Evolutionary conservation across 2,888 invertebrate species (phyloP).

Genomic region (Chloromyia formosa): DNA sequence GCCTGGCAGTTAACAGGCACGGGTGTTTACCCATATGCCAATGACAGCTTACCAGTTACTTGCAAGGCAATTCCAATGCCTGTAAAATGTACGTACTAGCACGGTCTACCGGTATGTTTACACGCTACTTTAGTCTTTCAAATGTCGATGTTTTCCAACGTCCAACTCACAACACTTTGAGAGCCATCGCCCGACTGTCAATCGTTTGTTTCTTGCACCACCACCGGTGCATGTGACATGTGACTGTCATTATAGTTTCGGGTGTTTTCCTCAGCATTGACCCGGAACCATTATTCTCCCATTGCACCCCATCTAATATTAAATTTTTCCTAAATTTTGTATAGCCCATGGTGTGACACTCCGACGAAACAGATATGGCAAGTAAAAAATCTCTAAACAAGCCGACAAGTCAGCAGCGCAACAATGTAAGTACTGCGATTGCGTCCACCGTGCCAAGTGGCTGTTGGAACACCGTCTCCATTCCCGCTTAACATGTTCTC

Average conservation of each 20-base stretch:
- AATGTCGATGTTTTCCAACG: too few species aligned
- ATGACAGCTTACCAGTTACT: too few species aligned
- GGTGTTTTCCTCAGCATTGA: not conserved
- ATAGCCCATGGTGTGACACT: slow-evolving; percentile 1
- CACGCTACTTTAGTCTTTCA: too few species aligned
- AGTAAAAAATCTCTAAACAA: slow-evolving; percentile 45
- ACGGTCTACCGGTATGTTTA: too few species aligned
- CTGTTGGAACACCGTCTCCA: not conserved
- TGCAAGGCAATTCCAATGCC: too few species aligned
- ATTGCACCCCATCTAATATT: not conserved
- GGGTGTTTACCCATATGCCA: too few species aligned
- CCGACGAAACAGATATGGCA: slow-evolving; percentile 37
- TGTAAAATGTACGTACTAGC: too few species aligned
- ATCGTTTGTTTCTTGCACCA: not conserved
- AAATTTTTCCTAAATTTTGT: not conserved
- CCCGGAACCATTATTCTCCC: not conserved
- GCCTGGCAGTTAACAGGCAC: too few species aligned
- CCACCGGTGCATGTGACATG: slow-evolving; percentile 29
- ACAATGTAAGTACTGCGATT: slow-evolving; percentile 40
- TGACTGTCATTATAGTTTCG: slow-evolving; percentile 17
- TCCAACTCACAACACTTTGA: not conserved
- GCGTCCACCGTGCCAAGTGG: not conserved
- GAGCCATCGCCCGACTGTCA: not conserved
- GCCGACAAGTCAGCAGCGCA: slow-evolving; percentile 27
- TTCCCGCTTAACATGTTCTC: too few species aligned